Base-by-base conservation (phyloP, 2,888 invertebrate genomes). In the Epistrophe eligans region DNA sequence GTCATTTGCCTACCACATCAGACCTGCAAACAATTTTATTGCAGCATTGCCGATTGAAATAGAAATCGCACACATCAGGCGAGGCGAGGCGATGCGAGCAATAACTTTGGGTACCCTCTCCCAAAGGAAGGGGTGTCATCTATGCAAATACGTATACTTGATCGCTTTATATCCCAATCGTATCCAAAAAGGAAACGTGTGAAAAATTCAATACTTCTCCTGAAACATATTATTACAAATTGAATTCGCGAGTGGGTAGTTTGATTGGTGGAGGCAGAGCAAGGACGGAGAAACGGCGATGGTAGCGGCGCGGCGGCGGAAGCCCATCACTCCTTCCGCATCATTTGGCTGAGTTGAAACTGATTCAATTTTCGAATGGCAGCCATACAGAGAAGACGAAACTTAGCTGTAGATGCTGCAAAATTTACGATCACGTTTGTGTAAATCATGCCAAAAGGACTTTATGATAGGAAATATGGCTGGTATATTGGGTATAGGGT, bases 371-470 rank as follows among this genome's bases (percentile, higher is more conserved):
- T 83, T 77, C 32, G 71, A 79, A 66, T 72, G 72, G 79, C 85
- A 71, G 66, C 52, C 70, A 62, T n/a, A 40, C 55, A 62, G 52
- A 28, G 32, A 57, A 64, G 7, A 45, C 64, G 17, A 19, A n/a
- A 48, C 9, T 10, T 28, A 50, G 38, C 11, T 9, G 50, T 50
- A 58, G 40, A 48, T 74, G 74, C 58, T 35, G 79, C 79, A 52
- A 79, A 79, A 87, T 87, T 79, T 87, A 87, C 87, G 87, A 87
- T 79, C 87, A 87, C 83, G 87, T 79, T 87, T 87, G 87, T 76
- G 87, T 72, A 87, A 87, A 87, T 87, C 85, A 87, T 87, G 64
- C 79, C 82, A 87, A 87, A 66, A 87, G 79, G 79, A 87, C 70
- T 55, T 32, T 48, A 74, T 82, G 85, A 82, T 79, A 77, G 74